Percentiles rank a stretch among this genome's conserved stretches.
Conservation (phyloP, 37 sponge, comb jelly and placozoan species). For the Cliona cf. orientalis region DNA sequence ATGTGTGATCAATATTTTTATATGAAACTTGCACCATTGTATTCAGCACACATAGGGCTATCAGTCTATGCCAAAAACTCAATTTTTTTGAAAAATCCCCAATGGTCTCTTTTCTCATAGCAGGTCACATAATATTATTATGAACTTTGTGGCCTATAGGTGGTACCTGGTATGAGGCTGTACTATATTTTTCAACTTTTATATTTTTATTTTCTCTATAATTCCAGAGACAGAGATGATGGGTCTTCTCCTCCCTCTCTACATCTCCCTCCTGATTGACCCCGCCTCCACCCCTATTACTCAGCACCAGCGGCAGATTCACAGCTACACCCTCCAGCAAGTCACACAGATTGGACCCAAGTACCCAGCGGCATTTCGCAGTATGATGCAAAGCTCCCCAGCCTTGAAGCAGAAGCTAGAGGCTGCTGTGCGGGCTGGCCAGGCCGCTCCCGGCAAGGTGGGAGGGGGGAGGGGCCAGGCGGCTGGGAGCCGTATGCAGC, state of each 20-base stretch:
- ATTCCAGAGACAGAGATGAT: conserved; percentile 60
- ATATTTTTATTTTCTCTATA: background rate
- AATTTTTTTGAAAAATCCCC: too few relatives aligned
- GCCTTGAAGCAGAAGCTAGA: conserved; percentile 71
- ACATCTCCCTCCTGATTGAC: conserved; percentile 46
- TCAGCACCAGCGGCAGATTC: conserved; percentile 19
- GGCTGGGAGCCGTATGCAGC: background rate
- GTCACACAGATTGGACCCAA: conserved; percentile 80
- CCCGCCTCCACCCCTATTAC: conserved; percentile 1
- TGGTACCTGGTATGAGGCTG: too few relatives aligned
- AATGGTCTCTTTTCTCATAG: too few relatives aligned
- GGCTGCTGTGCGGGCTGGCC: conserved; percentile 49
- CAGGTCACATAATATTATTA: too few relatives aligned
- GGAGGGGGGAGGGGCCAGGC: background rate
- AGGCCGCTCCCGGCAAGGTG: background rate
- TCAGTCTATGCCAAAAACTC: too few relatives aligned
- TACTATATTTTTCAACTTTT: too few relatives aligned
- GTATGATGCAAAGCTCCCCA: conserved; percentile 62
- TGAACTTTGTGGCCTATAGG: too few relatives aligned
- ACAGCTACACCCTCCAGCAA: conserved; percentile 49
- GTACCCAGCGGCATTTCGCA: conserved; percentile 74
- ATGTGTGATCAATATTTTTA: too few relatives aligned
- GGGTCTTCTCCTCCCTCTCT: conserved; percentile 54
- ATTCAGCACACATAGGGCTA: too few relatives aligned
- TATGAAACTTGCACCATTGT: too few relatives aligned